Evolutionary conservation across 35 echinoderm and acorn worm species (phyloP).

Genomic region (Lytechinus pictus): DNA sequence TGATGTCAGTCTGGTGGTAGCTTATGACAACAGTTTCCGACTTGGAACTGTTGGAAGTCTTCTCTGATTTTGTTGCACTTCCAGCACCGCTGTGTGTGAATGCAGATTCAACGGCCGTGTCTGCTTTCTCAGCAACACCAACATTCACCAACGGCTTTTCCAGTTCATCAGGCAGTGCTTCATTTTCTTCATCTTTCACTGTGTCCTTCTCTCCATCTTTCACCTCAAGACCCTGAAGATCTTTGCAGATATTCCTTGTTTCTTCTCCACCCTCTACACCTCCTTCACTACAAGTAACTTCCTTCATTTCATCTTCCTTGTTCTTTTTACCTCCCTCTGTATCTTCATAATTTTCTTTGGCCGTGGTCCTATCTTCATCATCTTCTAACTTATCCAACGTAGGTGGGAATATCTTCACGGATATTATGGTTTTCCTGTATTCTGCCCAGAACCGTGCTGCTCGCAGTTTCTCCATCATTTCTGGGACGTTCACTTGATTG

Average conservation of each 20-base stretch:
- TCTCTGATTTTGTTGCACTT: not conserved
- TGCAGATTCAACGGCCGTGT: no score
- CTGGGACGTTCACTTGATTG: not conserved
- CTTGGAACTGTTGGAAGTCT: not conserved
- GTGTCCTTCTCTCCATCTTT: not conserved
- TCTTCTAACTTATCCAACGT: not conserved
- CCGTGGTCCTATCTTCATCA: not conserved
- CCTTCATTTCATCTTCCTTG: conserved; percentile 15
- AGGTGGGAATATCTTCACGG: not conserved
- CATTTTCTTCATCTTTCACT: not conserved
- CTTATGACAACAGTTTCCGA: conserved; percentile 55
- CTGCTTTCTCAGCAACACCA: not conserved
- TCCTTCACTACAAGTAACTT: not conserved
- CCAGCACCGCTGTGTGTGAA: not conserved
- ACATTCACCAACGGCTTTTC: not conserved
- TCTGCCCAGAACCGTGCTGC: not conserved
- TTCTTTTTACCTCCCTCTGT: not conserved
- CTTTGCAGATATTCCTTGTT: not conserved
- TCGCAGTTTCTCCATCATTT: conserved; percentile 17
- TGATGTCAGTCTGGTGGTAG: conserved; percentile 54
- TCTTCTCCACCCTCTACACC: conserved; percentile 1
- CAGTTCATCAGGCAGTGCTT: not conserved
- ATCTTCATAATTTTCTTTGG: not conserved
- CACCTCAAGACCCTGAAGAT: not conserved
- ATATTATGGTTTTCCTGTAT: not conserved